These are phyloP conservation scores for Molossus molossus DNA, from an alignment of 2,797 vertebrate species.

Conservation along the genomic window DNA sequence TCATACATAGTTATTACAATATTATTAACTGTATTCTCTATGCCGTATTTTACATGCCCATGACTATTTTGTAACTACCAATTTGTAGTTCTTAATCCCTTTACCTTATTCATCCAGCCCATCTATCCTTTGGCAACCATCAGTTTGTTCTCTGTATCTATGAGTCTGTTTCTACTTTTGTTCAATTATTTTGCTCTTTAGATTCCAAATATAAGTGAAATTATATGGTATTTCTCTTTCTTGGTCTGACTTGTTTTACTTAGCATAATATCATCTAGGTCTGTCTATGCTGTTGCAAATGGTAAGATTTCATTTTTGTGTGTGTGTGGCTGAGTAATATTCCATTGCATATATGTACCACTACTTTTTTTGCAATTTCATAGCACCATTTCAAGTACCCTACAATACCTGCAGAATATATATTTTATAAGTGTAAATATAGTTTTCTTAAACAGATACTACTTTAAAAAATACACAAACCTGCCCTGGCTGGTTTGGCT, in stretches of 20 bases:
- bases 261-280: not conserved
- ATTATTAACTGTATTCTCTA: not conserved
- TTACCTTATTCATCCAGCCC: not conserved
- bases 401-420: constrained; percentile 22
- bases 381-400: not conserved
- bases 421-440: not conserved
- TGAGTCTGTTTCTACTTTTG: not conserved
- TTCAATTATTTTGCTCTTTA: not conserved
- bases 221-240: not conserved
- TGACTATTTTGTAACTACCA: not conserved
- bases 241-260: not conserved
- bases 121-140: not conserved
- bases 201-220: not conserved
- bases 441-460: constrained; percentile 47
- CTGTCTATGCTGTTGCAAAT: not conserved
- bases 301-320: not conserved
- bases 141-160: not conserved
- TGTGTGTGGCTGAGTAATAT: not conserved
- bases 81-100: not conserved
- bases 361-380: constrained; percentile 35
- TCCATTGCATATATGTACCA: not conserved
- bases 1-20: not conserved
- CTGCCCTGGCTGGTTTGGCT: too few relatives aligned
- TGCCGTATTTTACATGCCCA: not conserved
- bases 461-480: not conserved